phyloP scores from a whole-genome alignment of 2,797 vertebrate species.

The Salarias fasciatus region DNA sequence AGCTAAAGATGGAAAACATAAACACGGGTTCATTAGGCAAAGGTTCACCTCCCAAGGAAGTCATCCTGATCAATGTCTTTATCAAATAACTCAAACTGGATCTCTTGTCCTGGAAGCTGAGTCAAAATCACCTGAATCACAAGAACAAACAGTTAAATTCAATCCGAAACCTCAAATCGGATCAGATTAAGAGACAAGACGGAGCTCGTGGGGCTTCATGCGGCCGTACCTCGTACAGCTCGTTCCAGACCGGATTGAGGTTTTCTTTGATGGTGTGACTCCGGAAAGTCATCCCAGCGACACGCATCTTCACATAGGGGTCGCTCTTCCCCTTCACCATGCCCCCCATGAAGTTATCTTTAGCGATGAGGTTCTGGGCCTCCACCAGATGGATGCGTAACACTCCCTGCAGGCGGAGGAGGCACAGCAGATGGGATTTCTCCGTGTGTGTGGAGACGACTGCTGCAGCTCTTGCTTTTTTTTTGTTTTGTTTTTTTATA shows the following conservation, averaged over 20 bases:
- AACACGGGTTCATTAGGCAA: no score
- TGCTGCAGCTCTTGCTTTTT: background rate
- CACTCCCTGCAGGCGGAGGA: slow-evolving; percentile 81
- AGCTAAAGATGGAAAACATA: slow-evolving; percentile 1
- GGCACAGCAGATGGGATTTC: background rate
- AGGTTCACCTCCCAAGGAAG: slow-evolving; percentile 89
- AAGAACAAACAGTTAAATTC: background rate
- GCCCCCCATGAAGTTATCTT: slow-evolving; percentile 93
- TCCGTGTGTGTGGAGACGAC: background rate
- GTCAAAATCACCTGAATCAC: slow-evolving; percentile 86
- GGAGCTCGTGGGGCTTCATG: background rate
- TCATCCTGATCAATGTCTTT: slow-evolving; percentile 95
- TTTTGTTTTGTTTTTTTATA: slow-evolving; percentile 44
- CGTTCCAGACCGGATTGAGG: slow-evolving; percentile 92
- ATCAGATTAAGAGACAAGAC: background rate
- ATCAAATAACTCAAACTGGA: slow-evolving; percentile 92
- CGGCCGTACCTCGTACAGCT: slow-evolving; percentile 88
- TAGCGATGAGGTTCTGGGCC: slow-evolving; percentile 90
- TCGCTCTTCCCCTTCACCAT: slow-evolving; percentile 94
- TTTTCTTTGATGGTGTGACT: slow-evolving; percentile 92
- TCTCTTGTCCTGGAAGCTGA: slow-evolving; percentile 90
- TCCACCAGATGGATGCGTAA: slow-evolving; percentile 90
- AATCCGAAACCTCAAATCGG: background rate
- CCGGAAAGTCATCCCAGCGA: slow-evolving; percentile 87
- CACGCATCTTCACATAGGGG: slow-evolving; percentile 90